Base-by-base conservation (phyloP, 2,797 vertebrate genomes). In the Pangasius krempfi region DNA sequence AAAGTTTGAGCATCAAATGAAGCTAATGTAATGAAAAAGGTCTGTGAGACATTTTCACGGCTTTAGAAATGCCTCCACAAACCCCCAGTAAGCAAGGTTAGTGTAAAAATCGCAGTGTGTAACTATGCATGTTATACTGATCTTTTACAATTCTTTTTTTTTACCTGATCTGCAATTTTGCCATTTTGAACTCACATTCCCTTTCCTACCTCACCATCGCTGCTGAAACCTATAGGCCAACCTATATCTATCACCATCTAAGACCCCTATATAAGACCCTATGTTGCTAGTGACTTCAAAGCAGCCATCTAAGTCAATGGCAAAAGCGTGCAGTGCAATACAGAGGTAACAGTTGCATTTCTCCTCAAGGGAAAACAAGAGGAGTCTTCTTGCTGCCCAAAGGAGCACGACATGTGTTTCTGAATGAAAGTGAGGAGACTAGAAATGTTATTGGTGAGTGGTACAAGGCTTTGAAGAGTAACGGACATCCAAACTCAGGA, bases 381-480 rank as follows among this genome's bases (percentile, higher is more conserved):
- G 97, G 96, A 94, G 96, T 96, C 9, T 97, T 99, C 92, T 96
- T 94, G 82, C 95, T 99, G 94, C 97, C 98, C 90, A 98, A 96
- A 96, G 97, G 97, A 97, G 97, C 97, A 91, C 96, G 96, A 92
- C 97, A 97, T 95, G 93, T 98, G 94, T 97, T 96, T 95, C 95
- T 98, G 93, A 98, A 96, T 96, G 97, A 98, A 96, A 97, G 95
- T 0, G 97, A 97, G 91, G 96, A 97, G 86, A 95, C 95, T 96
- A 97, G 96, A 96, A 98, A 96, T 94, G 93, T 94, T 2, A 92
- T 99, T 92, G 97, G 97, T 98, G 96, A 99, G 98, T 98, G 86
- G 87, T 86, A 30, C 72, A 81, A 22, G 5, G 93, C 94, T 96
- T 95, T 96, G 95, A 87, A 93, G 92, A 92, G 94, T 76, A 93